phyloP scores from a whole-genome alignment of 1,140 invertebrate genomes.

The Platyscapa corneri region DNA sequence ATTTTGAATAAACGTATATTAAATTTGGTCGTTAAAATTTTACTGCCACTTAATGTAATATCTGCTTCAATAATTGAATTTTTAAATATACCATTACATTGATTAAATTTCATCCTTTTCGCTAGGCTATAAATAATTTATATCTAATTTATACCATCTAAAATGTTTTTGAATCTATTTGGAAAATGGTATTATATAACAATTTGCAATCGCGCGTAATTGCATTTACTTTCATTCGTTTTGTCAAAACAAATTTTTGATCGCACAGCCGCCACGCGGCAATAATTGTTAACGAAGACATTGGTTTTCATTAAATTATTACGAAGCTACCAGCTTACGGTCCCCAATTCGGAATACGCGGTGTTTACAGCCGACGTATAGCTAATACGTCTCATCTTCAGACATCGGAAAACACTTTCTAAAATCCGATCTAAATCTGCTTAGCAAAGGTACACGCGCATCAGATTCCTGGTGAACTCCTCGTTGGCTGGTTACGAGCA shows the following conservation, averaged over 20 bases:
- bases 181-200: neutral
- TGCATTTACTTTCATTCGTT: neutral
- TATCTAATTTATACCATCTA: too few species aligned
- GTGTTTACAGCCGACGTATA: neutral
- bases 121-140: too few species aligned
- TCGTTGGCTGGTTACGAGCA: too few species aligned
- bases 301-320: neutral
- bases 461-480: too few species aligned
- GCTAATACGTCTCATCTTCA: neutral
- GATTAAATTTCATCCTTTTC: too few species aligned
- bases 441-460: neutral
- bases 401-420: neutral
- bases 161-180: too few species aligned
- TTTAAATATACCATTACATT: too few species aligned
- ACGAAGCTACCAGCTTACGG: neutral
- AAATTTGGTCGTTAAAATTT: too few species aligned
- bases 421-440: neutral
- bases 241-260: neutral
- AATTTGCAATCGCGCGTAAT: neutral
- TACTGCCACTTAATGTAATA: too few species aligned
- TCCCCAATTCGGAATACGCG: too few species aligned
- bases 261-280: neutral
- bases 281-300: neutral
- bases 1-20: too few species aligned
- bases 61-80: too few species aligned